Evolutionary conservation across 1,140 invertebrate species (phyloP).

Genomic region (Ylistrum balloti): DNA sequence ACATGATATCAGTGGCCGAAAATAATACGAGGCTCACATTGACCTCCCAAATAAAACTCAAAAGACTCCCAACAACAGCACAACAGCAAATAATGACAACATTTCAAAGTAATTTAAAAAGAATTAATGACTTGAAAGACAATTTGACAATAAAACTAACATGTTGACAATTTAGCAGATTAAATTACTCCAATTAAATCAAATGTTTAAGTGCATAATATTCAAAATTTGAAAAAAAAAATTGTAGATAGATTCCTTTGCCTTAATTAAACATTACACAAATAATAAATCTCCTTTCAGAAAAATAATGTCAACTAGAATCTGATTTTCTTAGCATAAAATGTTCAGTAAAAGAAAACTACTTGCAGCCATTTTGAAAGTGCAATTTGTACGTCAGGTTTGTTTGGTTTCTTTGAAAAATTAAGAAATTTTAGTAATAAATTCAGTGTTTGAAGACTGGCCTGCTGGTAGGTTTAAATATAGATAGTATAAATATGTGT

Average conservation of each 20-base stretch:
- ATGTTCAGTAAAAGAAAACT: background rate
- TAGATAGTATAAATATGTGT: conserved; percentile 1
- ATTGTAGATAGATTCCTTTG: too few species aligned
- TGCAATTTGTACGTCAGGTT: too few species aligned
- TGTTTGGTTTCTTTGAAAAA: background rate
- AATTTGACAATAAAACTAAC: background rate
- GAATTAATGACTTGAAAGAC: background rate
- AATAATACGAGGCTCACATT: background rate
- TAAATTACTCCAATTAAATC: background rate
- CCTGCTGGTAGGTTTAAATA: background rate
- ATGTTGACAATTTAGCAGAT: background rate
- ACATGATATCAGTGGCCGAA: background rate
- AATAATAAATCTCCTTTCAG: background rate
- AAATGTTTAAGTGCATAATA: background rate
- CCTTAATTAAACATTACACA: background rate
- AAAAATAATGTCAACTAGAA: conserved; percentile 1
- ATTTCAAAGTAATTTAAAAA: background rate
- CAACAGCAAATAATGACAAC: background rate
- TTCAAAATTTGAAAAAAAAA: too few species aligned
- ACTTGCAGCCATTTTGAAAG: background rate
- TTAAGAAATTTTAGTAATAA: background rate
- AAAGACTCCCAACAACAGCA: background rate
- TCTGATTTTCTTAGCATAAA: conserved; percentile 32
- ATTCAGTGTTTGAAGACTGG: background rate
- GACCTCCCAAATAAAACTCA: background rate